Conservation (phyloP, 2,888 invertebrate genomes). For the Drosophila vallismaia region DNA sequence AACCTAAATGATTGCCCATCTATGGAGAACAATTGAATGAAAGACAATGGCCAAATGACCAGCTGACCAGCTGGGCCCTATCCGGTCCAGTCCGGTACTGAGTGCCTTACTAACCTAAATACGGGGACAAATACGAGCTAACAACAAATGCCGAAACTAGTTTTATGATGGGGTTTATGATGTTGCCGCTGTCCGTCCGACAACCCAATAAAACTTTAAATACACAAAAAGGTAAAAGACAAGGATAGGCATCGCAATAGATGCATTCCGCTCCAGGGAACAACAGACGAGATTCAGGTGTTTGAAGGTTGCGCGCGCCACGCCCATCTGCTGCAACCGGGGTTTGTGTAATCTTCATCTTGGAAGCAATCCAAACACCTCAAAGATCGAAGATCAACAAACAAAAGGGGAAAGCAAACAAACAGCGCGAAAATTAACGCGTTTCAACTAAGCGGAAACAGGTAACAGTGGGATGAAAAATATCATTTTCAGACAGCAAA, state of each 20-base stretch:
- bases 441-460: conserved; percentile 10
- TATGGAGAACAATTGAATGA: conserved; percentile 36
- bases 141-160: conserved; percentile 66
- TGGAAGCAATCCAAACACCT: conserved; percentile 31
- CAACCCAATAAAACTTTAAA: conserved; percentile 61
- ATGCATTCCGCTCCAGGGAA: conserved; percentile 22
- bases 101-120: conserved; percentile 72
- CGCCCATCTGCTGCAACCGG: conserved; percentile 33
- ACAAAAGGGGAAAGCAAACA: conserved; percentile 51
- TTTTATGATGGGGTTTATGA: conserved; percentile 64
- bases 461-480: conserved; percentile 31
- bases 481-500: too few species aligned
- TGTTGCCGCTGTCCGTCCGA: conserved; percentile 30
- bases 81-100: conserved; percentile 38
- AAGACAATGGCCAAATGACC: conserved; percentile 37
- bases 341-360: conserved; percentile 46
- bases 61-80: conserved; percentile 22
- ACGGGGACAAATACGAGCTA: conserved; percentile 43
- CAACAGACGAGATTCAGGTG: conserved; percentile 50
- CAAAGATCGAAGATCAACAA: conserved; percentile 46
- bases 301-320: conserved; percentile 43
- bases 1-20: conserved; percentile 23
- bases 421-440: conserved; percentile 59
- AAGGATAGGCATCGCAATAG: conserved; percentile 23
- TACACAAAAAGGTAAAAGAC: conserved; percentile 45